Evolutionary conservation across 2,888 invertebrate species (phyloP).

Genomic region (Erannis defoliaria): DNA sequence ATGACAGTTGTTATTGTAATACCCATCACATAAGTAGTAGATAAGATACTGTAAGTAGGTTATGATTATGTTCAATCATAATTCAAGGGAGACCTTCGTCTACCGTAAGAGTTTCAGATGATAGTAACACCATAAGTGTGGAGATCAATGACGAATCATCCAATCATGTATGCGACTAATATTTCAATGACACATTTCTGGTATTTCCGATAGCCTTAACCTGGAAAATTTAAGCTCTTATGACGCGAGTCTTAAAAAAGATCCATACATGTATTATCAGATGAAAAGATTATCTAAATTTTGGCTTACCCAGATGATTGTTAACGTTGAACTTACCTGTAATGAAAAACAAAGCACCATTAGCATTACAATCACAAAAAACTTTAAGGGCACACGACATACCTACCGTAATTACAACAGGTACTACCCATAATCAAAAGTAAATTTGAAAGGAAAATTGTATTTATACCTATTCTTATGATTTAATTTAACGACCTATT

Average conservation of each 20-base stretch:
- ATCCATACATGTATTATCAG: neutral
- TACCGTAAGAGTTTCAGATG: too few relatives aligned
- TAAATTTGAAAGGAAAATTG: neutral
- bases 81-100: too few relatives aligned
- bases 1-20: conserved; percentile 18
- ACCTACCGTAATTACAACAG: too few relatives aligned
- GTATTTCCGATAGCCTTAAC: neutral
- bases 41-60: too few relatives aligned
- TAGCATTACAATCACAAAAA: neutral
- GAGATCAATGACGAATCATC: too few relatives aligned
- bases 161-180: neutral
- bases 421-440: neutral
- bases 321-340: conserved; percentile 44
- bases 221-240: neutral
- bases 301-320: conserved; percentile 6
- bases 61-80: too few relatives aligned
- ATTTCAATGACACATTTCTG: neutral
- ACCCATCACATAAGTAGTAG: conserved; percentile 1
- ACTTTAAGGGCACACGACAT: neutral
- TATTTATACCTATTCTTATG: too few relatives aligned
- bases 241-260: neutral
- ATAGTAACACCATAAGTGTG: too few relatives aligned
- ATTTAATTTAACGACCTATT: too few relatives aligned
- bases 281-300: neutral
- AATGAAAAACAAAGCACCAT: conserved; percentile 36